Base-by-base conservation (phyloP, 1,140 invertebrate species). In the Dendroctonus ponderosae region DNA sequence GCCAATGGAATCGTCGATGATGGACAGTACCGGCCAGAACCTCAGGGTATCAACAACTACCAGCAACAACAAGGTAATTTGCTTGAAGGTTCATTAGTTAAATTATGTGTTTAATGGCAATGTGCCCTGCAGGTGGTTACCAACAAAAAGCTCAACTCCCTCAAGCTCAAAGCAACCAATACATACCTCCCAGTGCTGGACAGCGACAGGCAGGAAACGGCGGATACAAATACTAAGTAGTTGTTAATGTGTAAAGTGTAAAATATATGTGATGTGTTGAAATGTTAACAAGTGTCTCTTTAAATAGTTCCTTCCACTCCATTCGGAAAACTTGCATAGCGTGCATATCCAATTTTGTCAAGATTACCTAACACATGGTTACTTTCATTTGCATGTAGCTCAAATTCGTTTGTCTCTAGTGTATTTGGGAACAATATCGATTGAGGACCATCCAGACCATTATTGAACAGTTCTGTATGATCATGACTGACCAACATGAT, bases 1-100 rank as follows among this genome's bases (percentile, higher is more conserved):
- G 74, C 74, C 41, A 63, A 68, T 48, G 74, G 74, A n/a, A 69
- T 75, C 41, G 67, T 74, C 38, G 72, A 74, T 48, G 72, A 74
- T 67, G 74, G 74, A 26, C 72, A 74, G 56, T 75, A 75, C 66
- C 68, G 62, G 63, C 69, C 72, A 9, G 71, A 67, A 50, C 39
- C 64, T 26, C 40, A 57, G 50, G 62, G 62, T 7, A 37, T 41
- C 9, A 37, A n/a, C 41, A 38, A 43, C 15, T 56, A 68, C 7
- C 43, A 67, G 8, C 42, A 56, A 26, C 37, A 67, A 42, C 56
- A 66, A 61, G 61, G 61, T 63, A 54, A 37, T 15, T 56, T 26
- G 26, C 26, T 26, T 26, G 26, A n/a, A 9, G 53, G 7, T 40
- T 14, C 0, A n/a, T 8, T 15, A 52, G n/a, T 12, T 9, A 5